These are phyloP conservation scores for Drosophila ohnishii DNA, from an alignment of 1,140 invertebrate genomes.

Conservation along the genomic window DNA sequence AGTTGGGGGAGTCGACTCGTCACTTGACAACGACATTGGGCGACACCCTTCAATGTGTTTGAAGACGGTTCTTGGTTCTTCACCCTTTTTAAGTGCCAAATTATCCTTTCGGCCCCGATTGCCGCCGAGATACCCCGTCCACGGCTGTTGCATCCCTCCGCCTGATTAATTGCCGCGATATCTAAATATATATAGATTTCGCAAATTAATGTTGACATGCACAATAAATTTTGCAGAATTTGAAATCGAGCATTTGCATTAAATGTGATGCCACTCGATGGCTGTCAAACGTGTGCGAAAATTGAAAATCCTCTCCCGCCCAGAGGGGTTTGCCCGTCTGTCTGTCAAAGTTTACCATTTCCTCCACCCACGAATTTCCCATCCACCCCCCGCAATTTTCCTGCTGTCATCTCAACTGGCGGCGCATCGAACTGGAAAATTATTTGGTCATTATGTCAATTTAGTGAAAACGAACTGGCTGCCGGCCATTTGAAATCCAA, in stretches of 20 bases:
- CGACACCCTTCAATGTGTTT: constrained; percentile 56
- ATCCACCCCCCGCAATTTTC: not conserved
- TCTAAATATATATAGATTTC: constrained; percentile 39
- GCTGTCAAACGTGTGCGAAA: constrained; percentile 68
- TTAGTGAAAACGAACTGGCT: constrained; percentile 55
- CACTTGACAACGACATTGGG: constrained; percentile 60
- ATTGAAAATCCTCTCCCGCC: constrained; percentile 48
- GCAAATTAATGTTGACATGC: constrained; percentile 76
- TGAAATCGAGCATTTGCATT: constrained; percentile 74
- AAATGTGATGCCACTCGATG: constrained; percentile 60
- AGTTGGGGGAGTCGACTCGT: constrained; percentile 38
- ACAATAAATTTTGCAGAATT: constrained; percentile 76
- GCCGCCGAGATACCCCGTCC: constrained; percentile 3
- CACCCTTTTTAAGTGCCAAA: constrained; percentile 80
- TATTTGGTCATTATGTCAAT: constrained; percentile 81
- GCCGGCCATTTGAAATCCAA: constrained; percentile 21
- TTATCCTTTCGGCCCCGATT: constrained; percentile 50
- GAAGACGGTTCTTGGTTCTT: constrained; percentile 45
- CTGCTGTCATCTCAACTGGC: constrained; percentile 13
- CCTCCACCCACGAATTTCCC: not conserved
- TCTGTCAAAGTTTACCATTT: constrained; percentile 8
- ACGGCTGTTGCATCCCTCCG: constrained; percentile 57
- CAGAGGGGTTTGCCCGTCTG: not conserved
- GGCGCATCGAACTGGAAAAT: constrained; percentile 74
- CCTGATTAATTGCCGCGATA: constrained; percentile 74